Evolutionary conservation across 2,797 vertebrate species (phyloP).

Genomic region (Chelmon rostratus): DNA sequence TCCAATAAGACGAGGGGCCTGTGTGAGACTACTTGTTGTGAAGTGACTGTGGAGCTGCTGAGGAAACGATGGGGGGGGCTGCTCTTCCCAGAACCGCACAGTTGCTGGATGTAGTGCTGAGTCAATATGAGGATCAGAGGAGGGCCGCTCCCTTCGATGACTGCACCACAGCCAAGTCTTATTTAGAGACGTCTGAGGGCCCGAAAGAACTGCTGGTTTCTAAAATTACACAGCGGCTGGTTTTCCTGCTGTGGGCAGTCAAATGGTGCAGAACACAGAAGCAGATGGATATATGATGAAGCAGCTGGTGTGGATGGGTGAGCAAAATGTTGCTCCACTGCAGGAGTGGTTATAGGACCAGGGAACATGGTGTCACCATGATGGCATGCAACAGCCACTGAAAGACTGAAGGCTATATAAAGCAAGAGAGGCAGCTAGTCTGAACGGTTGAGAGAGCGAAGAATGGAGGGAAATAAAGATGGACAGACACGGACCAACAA

Average conservation of each 20-base stretch:
- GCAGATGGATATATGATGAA: slow-evolving; percentile 56
- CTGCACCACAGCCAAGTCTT: slow-evolving; percentile 27
- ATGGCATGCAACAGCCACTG: slow-evolving; percentile 14
- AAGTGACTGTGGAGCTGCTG: slow-evolving; percentile 15
- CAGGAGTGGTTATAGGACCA: slow-evolving; percentile 19
- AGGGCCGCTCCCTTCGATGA: slow-evolving; percentile 36
- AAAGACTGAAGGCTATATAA: neutral
- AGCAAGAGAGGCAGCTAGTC: slow-evolving; percentile 9
- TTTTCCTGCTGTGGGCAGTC: slow-evolving; percentile 50
- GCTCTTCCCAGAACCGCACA: neutral
- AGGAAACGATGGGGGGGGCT: neutral
- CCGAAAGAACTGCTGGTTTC: slow-evolving; percentile 55
- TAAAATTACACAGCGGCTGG: slow-evolving; percentile 66
- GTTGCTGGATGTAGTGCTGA: slow-evolving; percentile 39
- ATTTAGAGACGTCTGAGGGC: slow-evolving; percentile 45
- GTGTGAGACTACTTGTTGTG: slow-evolving; percentile 6
- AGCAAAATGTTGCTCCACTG: slow-evolving; percentile 44
- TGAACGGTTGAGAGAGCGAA: neutral
- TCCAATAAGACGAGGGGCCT: slow-evolving; percentile 17
- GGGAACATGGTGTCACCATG: slow-evolving; percentile 8
- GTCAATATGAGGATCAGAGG: slow-evolving; percentile 49
- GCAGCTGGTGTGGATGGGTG: slow-evolving; percentile 66
- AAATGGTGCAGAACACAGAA: slow-evolving; percentile 48
- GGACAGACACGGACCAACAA: neutral
- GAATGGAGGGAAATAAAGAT: neutral